Base-by-base conservation (phyloP, 1,140 invertebrate species). In the Aphelenchoides fujianensis region DNA sequence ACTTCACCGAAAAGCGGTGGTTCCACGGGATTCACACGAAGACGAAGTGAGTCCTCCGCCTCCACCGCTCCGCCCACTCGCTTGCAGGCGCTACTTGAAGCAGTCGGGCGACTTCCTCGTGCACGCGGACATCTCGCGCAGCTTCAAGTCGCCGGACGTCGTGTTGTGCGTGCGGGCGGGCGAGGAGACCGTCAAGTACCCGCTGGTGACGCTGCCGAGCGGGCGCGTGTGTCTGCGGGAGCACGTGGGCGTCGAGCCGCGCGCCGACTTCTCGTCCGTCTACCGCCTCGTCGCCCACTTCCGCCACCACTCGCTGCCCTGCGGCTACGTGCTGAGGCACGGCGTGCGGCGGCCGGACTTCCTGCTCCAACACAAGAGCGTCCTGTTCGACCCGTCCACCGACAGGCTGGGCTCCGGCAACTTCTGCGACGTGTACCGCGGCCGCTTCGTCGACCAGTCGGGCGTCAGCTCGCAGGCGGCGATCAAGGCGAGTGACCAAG, bases 31-130 rank as follows among this genome's bases (percentile, higher is more conserved):
- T n/a, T n/a, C n/a, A n/a, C n/a, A n/a, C n/a, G n/a, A n/a, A n/a
- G n/a, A n/a, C n/a, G n/a, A n/a, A n/a, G n/a, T n/a, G n/a, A n/a
- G n/a, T n/a, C n/a, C n/a, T n/a, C n/a, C n/a, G n/a, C n/a, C n/a
- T n/a, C n/a, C n/a, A n/a, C n/a, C n/a, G n/a, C n/a, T n/a, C n/a
- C n/a, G n/a, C n/a, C n/a, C n/a, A n/a, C n/a, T n/a, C n/a, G n/a
- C n/a, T n/a, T n/a, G n/a, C n/a, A n/a, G n/a, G n/a, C n/a, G n/a
- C n/a, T 69, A 69, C 23, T 19, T 70, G 28, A 66, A 69, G 68
- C 69, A 73, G 28, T 55, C 41, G 23, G 52, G 63, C 28, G 73
- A 73, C 71, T 73, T 73, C 37, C 71, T 75, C 3, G 70, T 73
- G 12, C 37, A 72, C 23, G 71, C 68, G 36, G n/a, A n/a, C n/a